Percentiles rank a stretch among this genome's conserved stretches.
phyloP scores from a whole-genome alignment of 23 tunicate species.

The Styela plicata region DNA sequence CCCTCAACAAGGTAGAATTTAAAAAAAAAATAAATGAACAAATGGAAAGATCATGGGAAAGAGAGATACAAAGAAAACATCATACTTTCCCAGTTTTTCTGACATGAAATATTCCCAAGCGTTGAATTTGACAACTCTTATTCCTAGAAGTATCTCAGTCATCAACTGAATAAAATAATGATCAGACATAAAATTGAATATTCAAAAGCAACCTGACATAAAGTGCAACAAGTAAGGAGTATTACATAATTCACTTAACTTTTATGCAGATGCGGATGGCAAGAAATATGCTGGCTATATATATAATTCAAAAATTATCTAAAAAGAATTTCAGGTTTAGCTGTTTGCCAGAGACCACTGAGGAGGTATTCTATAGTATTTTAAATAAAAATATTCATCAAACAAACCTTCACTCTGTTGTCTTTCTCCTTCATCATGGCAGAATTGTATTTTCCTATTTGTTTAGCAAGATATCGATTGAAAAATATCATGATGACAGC shows the following conservation, averaged over 20 bases:
- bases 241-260: too few species aligned
- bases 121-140: conserved; percentile 71
- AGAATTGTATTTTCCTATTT: conserved; percentile 79
- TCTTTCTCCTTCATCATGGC: conserved; percentile 85
- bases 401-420: conserved; percentile 68
- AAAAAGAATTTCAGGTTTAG: too few species aligned
- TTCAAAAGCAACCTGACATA: too few species aligned
- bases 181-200: not conserved
- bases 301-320: too few species aligned
- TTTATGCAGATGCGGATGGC: too few species aligned
- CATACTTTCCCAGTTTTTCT: conserved; percentile 52
- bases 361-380: not conserved
- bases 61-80: not conserved
- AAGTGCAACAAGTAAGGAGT: too few species aligned
- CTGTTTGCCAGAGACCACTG: not conserved
- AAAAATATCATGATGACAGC: conserved; percentile 85
- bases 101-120: conserved; percentile 70
- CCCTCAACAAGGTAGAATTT: too few species aligned
- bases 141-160: conserved; percentile 81
- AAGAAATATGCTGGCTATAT: too few species aligned
- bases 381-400: too few species aligned
- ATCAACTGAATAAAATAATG: conserved; percentile 41
- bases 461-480: conserved; percentile 83
- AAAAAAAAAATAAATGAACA: too few species aligned
- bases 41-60: too few species aligned